Conservation (phyloP, 2,888 invertebrate genomes). For the Gastrophysa polygoni region DNA sequence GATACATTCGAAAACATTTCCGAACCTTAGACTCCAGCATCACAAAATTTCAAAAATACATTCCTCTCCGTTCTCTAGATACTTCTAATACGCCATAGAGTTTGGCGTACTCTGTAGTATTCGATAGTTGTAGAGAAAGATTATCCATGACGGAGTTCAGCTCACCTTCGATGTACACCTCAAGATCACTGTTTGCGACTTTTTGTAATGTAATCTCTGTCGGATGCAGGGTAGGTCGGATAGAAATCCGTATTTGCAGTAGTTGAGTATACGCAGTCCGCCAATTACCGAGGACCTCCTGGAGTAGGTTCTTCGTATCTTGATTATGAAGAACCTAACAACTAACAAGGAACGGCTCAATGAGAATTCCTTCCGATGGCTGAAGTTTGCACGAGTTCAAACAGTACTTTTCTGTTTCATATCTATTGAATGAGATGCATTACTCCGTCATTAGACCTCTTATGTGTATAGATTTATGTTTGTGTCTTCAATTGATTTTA, state of each 20-base stretch:
- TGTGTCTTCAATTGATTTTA: no score
- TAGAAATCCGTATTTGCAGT: constrained; percentile 17
- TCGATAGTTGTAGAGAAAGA: neutral
- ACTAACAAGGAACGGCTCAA: neutral
- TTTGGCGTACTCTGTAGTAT: neutral
- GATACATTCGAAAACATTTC: no score
- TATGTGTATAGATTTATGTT: no score
- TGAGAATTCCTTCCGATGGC: neutral
- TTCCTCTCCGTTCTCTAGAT: no score
- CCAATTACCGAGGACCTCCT: constrained; percentile 17
- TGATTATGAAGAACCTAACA: neutral
- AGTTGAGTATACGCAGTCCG: constrained; percentile 21
- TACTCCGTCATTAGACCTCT: no score
- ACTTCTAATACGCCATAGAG: no score
- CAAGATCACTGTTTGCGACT: constrained; percentile 14
- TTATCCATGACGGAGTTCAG: neutral
- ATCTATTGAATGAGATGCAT: no score
- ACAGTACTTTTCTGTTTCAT: no score
- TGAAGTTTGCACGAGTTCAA: neutral
- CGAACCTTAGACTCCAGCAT: no score
- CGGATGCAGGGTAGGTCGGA: constrained; percentile 18
- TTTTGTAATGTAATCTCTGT: constrained; percentile 17
- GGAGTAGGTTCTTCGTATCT: neutral
- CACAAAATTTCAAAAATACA: no score
- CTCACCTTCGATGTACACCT: constrained; percentile 10